Conservation (phyloP, 2,888 invertebrate species). For the Graphium colonna region DNA sequence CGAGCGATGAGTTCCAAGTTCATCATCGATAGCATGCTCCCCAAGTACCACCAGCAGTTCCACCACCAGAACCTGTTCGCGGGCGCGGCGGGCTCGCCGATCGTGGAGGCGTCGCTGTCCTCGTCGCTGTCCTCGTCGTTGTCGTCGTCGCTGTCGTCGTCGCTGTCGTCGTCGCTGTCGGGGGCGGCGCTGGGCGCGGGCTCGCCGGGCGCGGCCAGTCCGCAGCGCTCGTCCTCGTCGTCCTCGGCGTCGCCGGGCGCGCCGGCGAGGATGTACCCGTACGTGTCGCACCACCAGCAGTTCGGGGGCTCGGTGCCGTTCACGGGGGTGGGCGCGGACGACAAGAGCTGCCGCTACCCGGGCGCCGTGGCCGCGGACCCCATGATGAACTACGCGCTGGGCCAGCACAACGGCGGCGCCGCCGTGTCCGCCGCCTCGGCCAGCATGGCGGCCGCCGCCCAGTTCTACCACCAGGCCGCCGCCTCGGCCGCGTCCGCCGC, state of each 20-base stretch:
- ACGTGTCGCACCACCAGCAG: slow-evolving; percentile 91
- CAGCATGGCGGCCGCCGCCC: slow-evolving; percentile 86
- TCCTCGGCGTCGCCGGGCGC: slow-evolving; percentile 86
- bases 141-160: slow-evolving; percentile 77
- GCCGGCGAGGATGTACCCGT: slow-evolving; percentile 94
- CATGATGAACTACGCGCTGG: slow-evolving; percentile 90
- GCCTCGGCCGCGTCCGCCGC: slow-evolving; percentile 87
- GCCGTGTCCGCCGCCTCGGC: slow-evolving; percentile 84
- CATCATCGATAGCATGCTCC: slow-evolving; percentile 98
- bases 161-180: slow-evolving; percentile 62
- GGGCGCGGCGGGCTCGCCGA: slow-evolving; percentile 86
- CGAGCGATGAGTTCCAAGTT: slow-evolving; percentile 97
- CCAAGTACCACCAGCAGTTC: slow-evolving; percentile 92
- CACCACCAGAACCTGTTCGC: slow-evolving; percentile 82
- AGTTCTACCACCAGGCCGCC: slow-evolving; percentile 93
- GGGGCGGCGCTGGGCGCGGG: slow-evolving; percentile 81
- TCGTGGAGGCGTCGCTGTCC: slow-evolving; percentile 83
- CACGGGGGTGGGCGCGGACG: slow-evolving; percentile 83
- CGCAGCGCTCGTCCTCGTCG: slow-evolving; percentile 82
- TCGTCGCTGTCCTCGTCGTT: slow-evolving; percentile 80
- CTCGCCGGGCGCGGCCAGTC: slow-evolving; percentile 80
- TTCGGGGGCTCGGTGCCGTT: slow-evolving; percentile 85
- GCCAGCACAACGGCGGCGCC: slow-evolving; percentile 86
- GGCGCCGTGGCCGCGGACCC: slow-evolving; percentile 83
- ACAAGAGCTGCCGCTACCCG: slow-evolving; percentile 91